Evolutionary conservation across 2,888 invertebrate species (phyloP).

Genomic region (Leuctra nigra): DNA sequence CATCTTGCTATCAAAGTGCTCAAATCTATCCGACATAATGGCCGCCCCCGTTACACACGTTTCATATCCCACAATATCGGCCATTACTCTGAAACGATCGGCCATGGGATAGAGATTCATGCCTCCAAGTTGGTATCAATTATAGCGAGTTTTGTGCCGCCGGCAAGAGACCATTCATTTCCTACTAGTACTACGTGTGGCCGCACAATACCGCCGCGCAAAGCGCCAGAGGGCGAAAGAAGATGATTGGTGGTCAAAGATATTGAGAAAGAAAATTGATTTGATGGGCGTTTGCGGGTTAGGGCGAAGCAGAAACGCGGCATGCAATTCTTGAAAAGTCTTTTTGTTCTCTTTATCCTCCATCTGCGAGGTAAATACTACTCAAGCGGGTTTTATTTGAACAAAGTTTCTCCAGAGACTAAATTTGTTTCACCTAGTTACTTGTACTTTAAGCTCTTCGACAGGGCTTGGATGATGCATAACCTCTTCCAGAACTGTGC

Average conservation of each 20-base stretch:
- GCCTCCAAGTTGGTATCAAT: constrained; percentile 5
- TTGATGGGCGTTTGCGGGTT: constrained; percentile 2
- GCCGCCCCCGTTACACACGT: constrained; percentile 6
- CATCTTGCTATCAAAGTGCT: too few relatives aligned
- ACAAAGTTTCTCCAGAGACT: too few relatives aligned
- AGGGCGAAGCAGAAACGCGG: background rate
- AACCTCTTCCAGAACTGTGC: too few relatives aligned
- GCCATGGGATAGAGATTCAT: too few relatives aligned
- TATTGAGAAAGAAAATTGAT: constrained; percentile 25
- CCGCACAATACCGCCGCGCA: constrained; percentile 15
- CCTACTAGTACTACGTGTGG: constrained; percentile 14
- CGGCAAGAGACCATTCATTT: constrained; percentile 12
- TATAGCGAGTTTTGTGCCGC: constrained; percentile 9
- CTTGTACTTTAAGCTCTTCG: too few relatives aligned
- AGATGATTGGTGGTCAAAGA: constrained; percentile 23
- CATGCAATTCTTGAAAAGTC: background rate
- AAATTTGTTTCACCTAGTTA: too few relatives aligned
- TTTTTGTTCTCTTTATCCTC: background rate
- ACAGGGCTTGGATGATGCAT: too few relatives aligned
- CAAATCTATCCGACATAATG: too few relatives aligned
- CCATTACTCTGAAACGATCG: background rate
- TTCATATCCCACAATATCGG: constrained; percentile 10
- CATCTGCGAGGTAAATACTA: too few relatives aligned
- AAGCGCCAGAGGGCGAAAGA: constrained; percentile 9
- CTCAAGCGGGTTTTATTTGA: too few relatives aligned